Base-by-base conservation (phyloP, 2,888 invertebrate genomes). In the Catocala sponsa region DNA sequence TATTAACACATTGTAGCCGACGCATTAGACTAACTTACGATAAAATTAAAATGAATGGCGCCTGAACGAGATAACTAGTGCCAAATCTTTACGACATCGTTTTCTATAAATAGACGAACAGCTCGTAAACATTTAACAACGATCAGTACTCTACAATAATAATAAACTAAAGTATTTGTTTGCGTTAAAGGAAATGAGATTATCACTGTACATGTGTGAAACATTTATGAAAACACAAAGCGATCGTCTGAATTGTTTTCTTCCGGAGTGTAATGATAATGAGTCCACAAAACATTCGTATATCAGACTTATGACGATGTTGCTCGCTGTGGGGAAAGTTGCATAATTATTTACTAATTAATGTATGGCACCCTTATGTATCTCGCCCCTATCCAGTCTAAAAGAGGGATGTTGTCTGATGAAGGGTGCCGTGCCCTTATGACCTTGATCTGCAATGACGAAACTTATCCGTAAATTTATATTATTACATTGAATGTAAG, bases 51-150 rank as follows among this genome's bases (percentile, higher is more conserved):
- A 67, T 58, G 41, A 63, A 63, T 58, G 50, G 57, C 63, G 60
- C 50, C 48, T 57, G 35, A 60, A 49, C 43, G 53, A 50, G 55
- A 62, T 46, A 38, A 52, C 61, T 55, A 61, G 58, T 78, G 80
- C 80, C 81, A 80, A 82, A 79, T 72, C 59, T 61, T 63, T 63
- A 77, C 77, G 81, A 83, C 77, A 79, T 82, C 79, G 80, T 68
- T 48, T n/a, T 63, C 73, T 79, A 81, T 70, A 75, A 80, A 82
- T 83, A 84, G 74, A 53, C 53, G 51, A 15, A 58, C 48, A 49
- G 59, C 67, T 74, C 71, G 68, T 71, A 79, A 79, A 80, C 74
- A 79, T 67, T 66, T 56, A 65, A 64, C 53, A 59, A 65, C 62
- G 51, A 63, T 68, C 61, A 54, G 56, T 59, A 57, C 53, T 44